Conservation (phyloP, 2,113 vertebrate species). For the Camelus dromedarius region DNA sequence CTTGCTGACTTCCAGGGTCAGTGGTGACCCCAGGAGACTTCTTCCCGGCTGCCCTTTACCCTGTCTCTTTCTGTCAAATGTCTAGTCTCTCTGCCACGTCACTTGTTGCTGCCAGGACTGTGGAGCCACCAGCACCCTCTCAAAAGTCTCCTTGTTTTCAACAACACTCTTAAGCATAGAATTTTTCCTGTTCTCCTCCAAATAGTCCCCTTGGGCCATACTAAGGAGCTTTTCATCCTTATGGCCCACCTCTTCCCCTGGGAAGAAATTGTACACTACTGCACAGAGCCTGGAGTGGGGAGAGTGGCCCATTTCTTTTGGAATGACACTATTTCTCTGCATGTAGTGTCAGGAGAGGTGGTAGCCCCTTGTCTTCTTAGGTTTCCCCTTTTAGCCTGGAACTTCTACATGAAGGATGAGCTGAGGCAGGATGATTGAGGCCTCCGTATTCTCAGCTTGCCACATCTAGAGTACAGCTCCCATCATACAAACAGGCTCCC, state of each 20-base stretch:
- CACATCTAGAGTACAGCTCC: background rate
- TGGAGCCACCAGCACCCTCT: background rate
- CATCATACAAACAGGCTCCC: background rate
- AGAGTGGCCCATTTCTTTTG: background rate
- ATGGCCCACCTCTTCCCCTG: background rate
- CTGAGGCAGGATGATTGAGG: too few relatives aligned
- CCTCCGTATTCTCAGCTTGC: background rate
- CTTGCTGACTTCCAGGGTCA: background rate
- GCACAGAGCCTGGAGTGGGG: background rate
- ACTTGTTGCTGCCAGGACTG: background rate
- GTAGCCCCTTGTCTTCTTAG: background rate
- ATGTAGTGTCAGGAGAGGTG: background rate
- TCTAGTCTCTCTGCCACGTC: background rate
- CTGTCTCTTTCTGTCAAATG: conserved; percentile 25
- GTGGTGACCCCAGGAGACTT: background rate
- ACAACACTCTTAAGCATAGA: background rate
- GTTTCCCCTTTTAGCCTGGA: background rate
- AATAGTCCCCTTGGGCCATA: background rate
- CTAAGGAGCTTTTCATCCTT: background rate
- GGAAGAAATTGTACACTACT: background rate
- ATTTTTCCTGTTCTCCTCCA: conserved; percentile 28
- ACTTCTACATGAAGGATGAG: background rate
- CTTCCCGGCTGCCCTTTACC: conserved; percentile 20
- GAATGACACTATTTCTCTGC: background rate
- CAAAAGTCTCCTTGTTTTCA: background rate